phyloP scores from a whole-genome alignment of 2,113 vertebrate genomes.

The Microtus oregoni region DNA sequence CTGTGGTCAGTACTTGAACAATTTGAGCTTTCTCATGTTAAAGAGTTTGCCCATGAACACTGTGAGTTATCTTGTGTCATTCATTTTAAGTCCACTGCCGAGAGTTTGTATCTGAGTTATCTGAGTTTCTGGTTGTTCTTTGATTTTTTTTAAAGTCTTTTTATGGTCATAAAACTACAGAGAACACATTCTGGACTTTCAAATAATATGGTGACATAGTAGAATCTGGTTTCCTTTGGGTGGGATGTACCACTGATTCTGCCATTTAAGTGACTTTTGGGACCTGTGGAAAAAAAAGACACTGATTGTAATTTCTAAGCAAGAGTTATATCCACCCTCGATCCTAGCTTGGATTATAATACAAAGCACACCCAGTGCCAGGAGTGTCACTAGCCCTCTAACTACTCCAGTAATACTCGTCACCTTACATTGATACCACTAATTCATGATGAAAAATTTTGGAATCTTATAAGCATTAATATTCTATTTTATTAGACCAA shows the following conservation, averaged over 20 bases:
- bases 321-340: background rate
- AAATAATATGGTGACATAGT: background rate
- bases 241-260: background rate
- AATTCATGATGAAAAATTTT: background rate
- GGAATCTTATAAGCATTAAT: background rate
- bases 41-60: background rate
- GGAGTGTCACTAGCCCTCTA: background rate
- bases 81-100: background rate
- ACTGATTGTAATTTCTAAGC: background rate
- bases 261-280: background rate
- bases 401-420: background rate
- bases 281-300: background rate
- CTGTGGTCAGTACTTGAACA: background rate
- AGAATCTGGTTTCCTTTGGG: background rate
- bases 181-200: background rate
- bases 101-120: background rate
- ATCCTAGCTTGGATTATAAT: background rate
- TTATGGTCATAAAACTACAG: background rate
- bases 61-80: background rate
- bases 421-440: background rate
- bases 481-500: background rate
- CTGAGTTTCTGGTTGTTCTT: conserved; percentile 8
- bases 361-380: background rate
- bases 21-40: background rate
- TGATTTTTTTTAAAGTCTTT: background rate